These are phyloP conservation scores for Emydoidea blandingii DNA, from an alignment of 2,797 vertebrate genomes.

Conservation along the genomic window DNA sequence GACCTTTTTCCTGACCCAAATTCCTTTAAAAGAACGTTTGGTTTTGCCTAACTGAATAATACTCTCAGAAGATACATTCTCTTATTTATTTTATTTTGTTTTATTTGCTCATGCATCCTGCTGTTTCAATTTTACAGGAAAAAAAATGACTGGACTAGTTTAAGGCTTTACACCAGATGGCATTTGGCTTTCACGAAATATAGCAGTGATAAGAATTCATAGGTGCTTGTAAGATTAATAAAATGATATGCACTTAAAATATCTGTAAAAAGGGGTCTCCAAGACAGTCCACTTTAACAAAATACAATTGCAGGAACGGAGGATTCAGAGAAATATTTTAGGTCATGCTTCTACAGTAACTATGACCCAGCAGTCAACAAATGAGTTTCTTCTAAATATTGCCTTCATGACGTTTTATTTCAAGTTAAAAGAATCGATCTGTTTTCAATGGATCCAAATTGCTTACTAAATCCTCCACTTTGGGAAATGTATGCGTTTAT, in stretches of 20 bases:
- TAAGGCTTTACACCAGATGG: slow-evolving; percentile 74
- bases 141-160: slow-evolving; percentile 31
- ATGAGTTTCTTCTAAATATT: slow-evolving; percentile 65
- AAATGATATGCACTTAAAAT: slow-evolving; percentile 43
- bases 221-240: slow-evolving; percentile 31
- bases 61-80: background rate
- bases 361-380: slow-evolving; percentile 44
- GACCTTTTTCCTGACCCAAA: slow-evolving; percentile 63
- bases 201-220: slow-evolving; percentile 63
- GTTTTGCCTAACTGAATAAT: background rate
- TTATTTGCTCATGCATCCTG: slow-evolving; percentile 38
- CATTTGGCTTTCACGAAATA: slow-evolving; percentile 69
- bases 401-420: slow-evolving; percentile 40
- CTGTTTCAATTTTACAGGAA: slow-evolving; percentile 53
- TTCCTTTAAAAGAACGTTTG: slow-evolving; percentile 49
- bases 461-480: slow-evolving; percentile 64
- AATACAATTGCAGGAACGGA: slow-evolving; percentile 4
- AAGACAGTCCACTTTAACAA: background rate
- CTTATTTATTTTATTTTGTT: slow-evolving; percentile 56
- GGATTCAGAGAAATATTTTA: slow-evolving; percentile 48
- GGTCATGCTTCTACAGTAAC: slow-evolving; percentile 45
- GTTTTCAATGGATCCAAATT: slow-evolving; percentile 38
- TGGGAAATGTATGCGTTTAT: slow-evolving; percentile 51
- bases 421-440: slow-evolving; percentile 45
- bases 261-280: slow-evolving; percentile 45